A percentile compares a stretch with the other conserved stretches of the same genome.
These are phyloP conservation scores for Australoheros facetus DNA, from an alignment of 2,797 vertebrate species.

Conservation along the genomic window DNA sequence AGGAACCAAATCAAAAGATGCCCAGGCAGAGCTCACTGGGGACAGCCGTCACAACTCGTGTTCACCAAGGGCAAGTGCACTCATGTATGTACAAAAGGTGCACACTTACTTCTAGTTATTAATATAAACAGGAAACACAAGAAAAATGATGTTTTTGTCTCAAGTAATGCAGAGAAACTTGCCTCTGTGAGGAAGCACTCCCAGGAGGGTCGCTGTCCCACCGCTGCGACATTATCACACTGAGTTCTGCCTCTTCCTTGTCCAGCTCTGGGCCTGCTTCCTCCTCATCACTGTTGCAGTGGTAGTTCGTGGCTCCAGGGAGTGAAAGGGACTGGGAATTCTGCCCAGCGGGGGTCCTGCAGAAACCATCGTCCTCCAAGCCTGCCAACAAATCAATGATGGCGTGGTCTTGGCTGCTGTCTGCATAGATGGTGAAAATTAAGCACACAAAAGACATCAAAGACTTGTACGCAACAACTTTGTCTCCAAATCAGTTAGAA, in stretches of 20 bases:
- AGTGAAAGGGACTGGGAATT: slow-evolving; percentile 78
- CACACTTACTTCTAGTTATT: background rate
- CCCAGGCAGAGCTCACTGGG: background rate
- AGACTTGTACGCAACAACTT: background rate
- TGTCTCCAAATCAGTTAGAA: background rate
- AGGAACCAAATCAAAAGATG: slow-evolving; percentile 15
- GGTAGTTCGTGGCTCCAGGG: slow-evolving; percentile 78
- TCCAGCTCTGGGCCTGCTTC: slow-evolving; percentile 90
- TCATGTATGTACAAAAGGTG: background rate
- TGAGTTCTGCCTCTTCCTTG: slow-evolving; percentile 93
- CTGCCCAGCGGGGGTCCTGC: slow-evolving; percentile 74
- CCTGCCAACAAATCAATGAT: slow-evolving; percentile 90
- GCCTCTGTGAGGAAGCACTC: slow-evolving; percentile 79
- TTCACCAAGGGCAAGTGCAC: background rate
- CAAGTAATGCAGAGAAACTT: slow-evolving; percentile 28
- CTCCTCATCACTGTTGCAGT: slow-evolving; percentile 96
- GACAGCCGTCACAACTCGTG: background rate
- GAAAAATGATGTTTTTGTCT: background rate
- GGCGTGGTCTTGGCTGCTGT: slow-evolving; percentile 87
- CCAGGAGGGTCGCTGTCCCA: slow-evolving; percentile 88
- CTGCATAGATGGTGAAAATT: slow-evolving; percentile 66
- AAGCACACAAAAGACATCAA: background rate
- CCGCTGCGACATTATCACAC: slow-evolving; percentile 93
- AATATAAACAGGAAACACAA: background rate
- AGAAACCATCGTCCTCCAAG: slow-evolving; percentile 89